phyloP scores from a whole-genome alignment of 2,888 invertebrate species.

The Barypeithes pellucidus region DNA sequence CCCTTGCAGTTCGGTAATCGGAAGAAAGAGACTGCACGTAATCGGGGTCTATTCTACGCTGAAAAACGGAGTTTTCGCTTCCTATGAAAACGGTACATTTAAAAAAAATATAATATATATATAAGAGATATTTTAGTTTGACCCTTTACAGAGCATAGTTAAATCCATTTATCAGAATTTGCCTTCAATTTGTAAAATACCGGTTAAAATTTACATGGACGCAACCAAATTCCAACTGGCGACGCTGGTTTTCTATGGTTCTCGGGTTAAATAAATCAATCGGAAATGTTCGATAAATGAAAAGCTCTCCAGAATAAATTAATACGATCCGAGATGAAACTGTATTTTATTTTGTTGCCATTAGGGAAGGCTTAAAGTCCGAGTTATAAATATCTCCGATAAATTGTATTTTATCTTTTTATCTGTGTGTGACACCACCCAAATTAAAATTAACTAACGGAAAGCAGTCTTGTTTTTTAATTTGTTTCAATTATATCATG shows the following conservation, averaged over 20 bases:
- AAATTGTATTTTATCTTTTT: not conserved
- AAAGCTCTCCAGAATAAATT: constrained; percentile 9
- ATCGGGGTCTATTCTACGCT: too few species aligned
- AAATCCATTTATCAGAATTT: too few species aligned
- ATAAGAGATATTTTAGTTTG: too few species aligned
- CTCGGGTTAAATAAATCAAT: constrained; percentile 11
- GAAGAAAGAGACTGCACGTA: too few species aligned
- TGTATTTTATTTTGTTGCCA: constrained; percentile 14
- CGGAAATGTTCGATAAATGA: constrained; percentile 11
- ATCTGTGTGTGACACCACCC: not conserved
- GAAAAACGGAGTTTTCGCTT: too few species aligned
- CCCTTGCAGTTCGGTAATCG: too few species aligned
- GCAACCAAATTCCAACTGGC: not conserved
- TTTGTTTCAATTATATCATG: too few species aligned
- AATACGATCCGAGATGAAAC: constrained; percentile 1
- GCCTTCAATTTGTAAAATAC: too few species aligned
- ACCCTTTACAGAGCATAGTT: too few species aligned
- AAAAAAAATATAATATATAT: too few species aligned
- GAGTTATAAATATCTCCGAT: not conserved
- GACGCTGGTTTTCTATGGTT: constrained; percentile 7
- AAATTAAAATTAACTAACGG: not conserved
- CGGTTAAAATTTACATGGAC: too few species aligned
- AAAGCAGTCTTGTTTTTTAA: not conserved
- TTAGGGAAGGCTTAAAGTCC: not conserved
- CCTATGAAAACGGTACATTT: too few species aligned